These are phyloP conservation scores for Hyposoter didymator DNA, from an alignment of 2,888 invertebrate species.

Conservation along the genomic window DNA sequence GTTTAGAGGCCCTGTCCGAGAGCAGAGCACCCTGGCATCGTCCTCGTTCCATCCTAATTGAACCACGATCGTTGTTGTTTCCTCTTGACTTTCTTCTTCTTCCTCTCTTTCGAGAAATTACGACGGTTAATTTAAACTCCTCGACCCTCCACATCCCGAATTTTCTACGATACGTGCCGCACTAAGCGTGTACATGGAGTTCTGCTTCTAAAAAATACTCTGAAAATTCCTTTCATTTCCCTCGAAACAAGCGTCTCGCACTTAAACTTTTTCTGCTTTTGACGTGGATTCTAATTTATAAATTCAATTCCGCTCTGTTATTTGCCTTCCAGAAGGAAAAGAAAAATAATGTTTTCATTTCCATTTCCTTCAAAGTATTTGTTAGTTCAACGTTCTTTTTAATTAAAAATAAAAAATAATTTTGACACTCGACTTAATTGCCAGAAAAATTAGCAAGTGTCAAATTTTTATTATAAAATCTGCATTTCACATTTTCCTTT, in stretches of 20 bases:
- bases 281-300: background rate
- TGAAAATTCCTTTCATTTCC: background rate
- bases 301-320: background rate
- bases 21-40: conserved; percentile 38
- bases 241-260: background rate
- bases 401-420: too few relatives aligned
- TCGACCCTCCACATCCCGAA: conserved; percentile 54
- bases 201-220: background rate
- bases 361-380: too few relatives aligned
- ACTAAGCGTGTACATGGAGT: background rate
- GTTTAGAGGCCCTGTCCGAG: background rate
- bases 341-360: too few relatives aligned
- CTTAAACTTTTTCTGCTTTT: background rate
- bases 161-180: conserved; percentile 67
- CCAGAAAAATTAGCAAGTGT: background rate
- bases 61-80: conserved; percentile 58
- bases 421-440: background rate
- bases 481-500: background rate
- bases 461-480: background rate
- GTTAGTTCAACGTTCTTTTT: too few relatives aligned
- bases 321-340: background rate
- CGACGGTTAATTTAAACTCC: conserved; percentile 69
- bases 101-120: conserved; percentile 63
- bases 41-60: conserved; percentile 59
- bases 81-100: conserved; percentile 28